These are phyloP conservation scores for Nineta flava DNA, from an alignment of 2,888 invertebrate species.

Conservation along the genomic window DNA sequence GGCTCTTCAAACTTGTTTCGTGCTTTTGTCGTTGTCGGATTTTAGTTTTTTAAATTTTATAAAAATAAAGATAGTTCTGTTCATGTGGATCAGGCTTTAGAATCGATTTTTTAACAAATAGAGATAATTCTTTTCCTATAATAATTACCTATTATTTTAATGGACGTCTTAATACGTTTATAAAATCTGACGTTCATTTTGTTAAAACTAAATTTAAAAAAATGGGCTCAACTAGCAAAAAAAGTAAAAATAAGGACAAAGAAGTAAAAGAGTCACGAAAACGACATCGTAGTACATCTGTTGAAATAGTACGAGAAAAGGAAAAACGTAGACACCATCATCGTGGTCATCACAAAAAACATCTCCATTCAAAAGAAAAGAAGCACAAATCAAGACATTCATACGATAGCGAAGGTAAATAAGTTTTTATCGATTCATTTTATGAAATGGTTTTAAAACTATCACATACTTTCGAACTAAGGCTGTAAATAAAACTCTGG, in stretches of 20 bases:
- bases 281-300: constrained; percentile 41
- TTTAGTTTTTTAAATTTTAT: too few species aligned
- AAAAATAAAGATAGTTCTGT: too few species aligned
- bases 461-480: too few species aligned
- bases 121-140: too few species aligned
- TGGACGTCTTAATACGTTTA: too few species aligned
- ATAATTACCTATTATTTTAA: too few species aligned
- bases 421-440: constrained; percentile 13
- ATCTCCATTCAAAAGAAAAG: constrained; percentile 25
- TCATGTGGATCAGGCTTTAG: too few species aligned
- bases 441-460: constrained; percentile 5
- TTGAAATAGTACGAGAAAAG: constrained; percentile 30
- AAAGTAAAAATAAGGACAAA: constrained; percentile 43
- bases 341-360: constrained; percentile 32
- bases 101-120: too few species aligned
- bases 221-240: constrained; percentile 57
- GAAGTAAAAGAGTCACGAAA: constrained; percentile 44
- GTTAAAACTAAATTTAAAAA: constrained; percentile 6
- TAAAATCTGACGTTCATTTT: too few species aligned
- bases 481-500: too few species aligned
- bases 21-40: too few species aligned
- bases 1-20: too few species aligned
- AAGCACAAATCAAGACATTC: constrained; percentile 22
- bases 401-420: constrained; percentile 40
- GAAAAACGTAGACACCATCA: constrained; percentile 40